Evolutionary conservation across 1,140 invertebrate genomes (phyloP), one percentile per base, ranked within the genome.

Genomic region (Psilanteris sp.): DNA sequence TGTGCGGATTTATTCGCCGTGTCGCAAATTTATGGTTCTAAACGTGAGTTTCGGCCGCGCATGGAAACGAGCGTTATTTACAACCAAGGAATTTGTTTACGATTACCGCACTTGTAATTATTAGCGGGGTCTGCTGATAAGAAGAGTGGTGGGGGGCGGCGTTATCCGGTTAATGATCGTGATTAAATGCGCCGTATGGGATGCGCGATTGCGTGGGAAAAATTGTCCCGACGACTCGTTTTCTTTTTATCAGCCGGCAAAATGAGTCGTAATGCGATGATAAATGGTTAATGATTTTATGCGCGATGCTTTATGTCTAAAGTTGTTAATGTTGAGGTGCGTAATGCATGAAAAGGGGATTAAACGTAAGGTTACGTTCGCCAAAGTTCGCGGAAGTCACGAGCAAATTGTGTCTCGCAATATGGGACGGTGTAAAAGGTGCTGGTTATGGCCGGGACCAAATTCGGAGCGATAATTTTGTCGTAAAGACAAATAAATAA

Each of bases 31-130:
- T 57, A 68, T 57, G 31, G 7, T 41, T 24, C 52, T 34, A 50
- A 44, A 22, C 54, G 48, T 16, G 66, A 31, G 39, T 70, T 61
- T 70, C 9, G 55, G 37, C 31, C 55, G 55, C 32, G 34, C 13
- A 59, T 27, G 29, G 24, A 29, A 55, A 67, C 29, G 32, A 46
- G 39, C 44, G 37, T 52, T 52, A 71, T 62, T 71, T 71, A 71
- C 32, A 5, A 41, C 10, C 32, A 16, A 20, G 6, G 59, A 57
- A 59, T 73, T 66, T 64, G 70, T 57, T 73, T 72, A 62, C 67
- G 55, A 72, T 72, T 61, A 22, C 34, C 22, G 36, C 7, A 4
- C 7, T 20, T 14, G 54, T 34, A 52, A 70, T 70, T 70, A 68
- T 67, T 50, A 44, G 2, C 16, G 10, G 10, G 10, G 8, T 48